Evolutionary conservation across 92 coral and sea anemone genomes (phyloP).

Genomic region (Galaxea fascicularis): DNA sequence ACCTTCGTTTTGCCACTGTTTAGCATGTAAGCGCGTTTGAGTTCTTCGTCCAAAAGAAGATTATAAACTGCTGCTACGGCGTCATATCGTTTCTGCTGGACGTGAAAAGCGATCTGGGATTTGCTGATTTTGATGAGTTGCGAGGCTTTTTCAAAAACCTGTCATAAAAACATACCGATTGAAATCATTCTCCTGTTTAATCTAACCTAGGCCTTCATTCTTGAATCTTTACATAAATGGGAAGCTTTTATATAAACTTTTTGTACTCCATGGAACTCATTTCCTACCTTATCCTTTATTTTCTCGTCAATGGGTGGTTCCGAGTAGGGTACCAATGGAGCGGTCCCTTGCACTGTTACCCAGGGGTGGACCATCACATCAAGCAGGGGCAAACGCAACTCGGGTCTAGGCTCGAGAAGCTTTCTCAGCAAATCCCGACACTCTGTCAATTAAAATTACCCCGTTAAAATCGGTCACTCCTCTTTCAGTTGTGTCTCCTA

Average conservation of each 20-base stretch:
- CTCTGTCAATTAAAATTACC: slow-evolving; percentile 51
- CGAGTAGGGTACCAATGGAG: slow-evolving; percentile 66
- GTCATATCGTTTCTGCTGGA: slow-evolving; percentile 81
- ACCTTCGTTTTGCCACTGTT: neutral
- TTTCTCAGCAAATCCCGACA: slow-evolving; percentile 88
- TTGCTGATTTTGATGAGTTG: slow-evolving; percentile 77
- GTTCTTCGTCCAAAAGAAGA: slow-evolving; percentile 81
- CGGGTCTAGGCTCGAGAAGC: slow-evolving; percentile 85
- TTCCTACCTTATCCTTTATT: slow-evolving; percentile 73
- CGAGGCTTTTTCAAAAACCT: slow-evolving; percentile 82
- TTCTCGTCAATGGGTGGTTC: slow-evolving; percentile 68
- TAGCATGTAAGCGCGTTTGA: slow-evolving; percentile 29
- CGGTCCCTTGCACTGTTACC: slow-evolving; percentile 77
- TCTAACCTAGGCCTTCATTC: too few species aligned
- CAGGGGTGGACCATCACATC: slow-evolving; percentile 92
- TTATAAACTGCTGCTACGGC: slow-evolving; percentile 84
- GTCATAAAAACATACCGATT: neutral
- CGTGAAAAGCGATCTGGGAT: slow-evolving; percentile 77
- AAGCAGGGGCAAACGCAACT: slow-evolving; percentile 74
- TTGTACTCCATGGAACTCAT: neutral
- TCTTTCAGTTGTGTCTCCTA: neutral
- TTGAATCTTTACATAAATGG: too few species aligned
- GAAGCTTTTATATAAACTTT: neutral
- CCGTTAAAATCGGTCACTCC: neutral
- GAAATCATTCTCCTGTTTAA: neutral